Evolutionary conservation across 2,888 invertebrate species (phyloP), one percentile per base, ranked within the genome.

Genomic region (Drosophila yooni): DNA sequence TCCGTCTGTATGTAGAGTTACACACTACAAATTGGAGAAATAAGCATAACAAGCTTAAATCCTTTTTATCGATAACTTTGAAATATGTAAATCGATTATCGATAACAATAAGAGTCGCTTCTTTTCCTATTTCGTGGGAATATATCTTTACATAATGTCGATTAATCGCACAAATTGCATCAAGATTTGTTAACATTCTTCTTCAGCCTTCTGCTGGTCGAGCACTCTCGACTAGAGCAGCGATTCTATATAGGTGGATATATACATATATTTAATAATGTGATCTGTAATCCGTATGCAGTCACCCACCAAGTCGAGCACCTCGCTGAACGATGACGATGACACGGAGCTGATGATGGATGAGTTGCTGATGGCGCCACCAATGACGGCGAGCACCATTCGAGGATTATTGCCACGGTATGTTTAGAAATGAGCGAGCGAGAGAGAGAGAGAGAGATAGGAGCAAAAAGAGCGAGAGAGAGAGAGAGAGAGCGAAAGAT

Each of bases 271-370:
- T 25, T 25, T 2, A 25, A 46, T 25, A 15, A 46, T 51, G 11
- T 11, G 1, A 50, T 50, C 10, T 50, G 18, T 29, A n/a, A 50
- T 50, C 15, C 29, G 11, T 29, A n/a, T 89, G 66, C 92, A 95
- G 95, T 95, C 95, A 2, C 95, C 95, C 56, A 95, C 95, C 70
- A 95, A 95, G 93, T 93, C 93, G 33, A 95, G 95, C 43, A 95
- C 95, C 51, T 95, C 95, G 15, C 94, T 96, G 0, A 96, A 96
- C 68, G 95, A 95, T 76, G 95, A 95, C 80, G 97, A 97, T 83
- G 97, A 97, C 68, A 96, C 96, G 0, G 97, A 97, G 84, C 94
- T 96, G 57, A 96, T 96, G 96, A 96, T 96, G 96, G 96, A 96
- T 82, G 96, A 96, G 85, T 94, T 96, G 7, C 92, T 96, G 51